Evolutionary conservation across 2,888 invertebrate genomes (phyloP), one percentile per base, ranked within the genome.

Genomic region (Loripinus fragilis): DNA sequence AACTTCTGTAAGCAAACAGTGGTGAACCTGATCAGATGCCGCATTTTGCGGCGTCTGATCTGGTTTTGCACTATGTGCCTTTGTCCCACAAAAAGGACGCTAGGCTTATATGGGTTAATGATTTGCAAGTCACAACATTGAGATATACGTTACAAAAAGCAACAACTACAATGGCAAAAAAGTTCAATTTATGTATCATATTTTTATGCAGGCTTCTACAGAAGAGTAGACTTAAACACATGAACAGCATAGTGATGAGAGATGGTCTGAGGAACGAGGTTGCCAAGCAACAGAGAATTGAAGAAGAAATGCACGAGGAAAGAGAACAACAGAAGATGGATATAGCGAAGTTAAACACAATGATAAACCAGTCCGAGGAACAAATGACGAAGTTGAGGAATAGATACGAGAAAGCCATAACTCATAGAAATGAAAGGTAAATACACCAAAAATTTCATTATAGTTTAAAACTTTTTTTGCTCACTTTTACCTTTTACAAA

Each of bases 281-380:
- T 76, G 92, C 92, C 69, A 94, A 93, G 81, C 93, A 93, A 85
- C 90, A 89, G 73, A 80, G 87, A n/a, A 88, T 92, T 66, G 90
- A 92, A 64, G 91, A 91, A 41, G 92, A 92, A 64, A 92, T 93
- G 89, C 86, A 89, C 60, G 92, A 92, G 69, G 90, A 89, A 72
- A 77, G 92, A 60, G 93, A 93, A 70, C 93, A 94, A 80, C 93
- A 93, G 84, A 91, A 90, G 78, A 92, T 93, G 92, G 93, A 93
- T 84, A 93, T 93, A 71, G 86, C 89, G 68, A 93, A 93, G 79
- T 87, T 93, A 45, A 93, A 93, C 81, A 82, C 91, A 74, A 91
- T 94, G 91, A 93, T 93, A 73, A 93, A 93, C 86, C 92, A 92
- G 68, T 91, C 92, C 0, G 93, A 94, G 83, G 92, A 93, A 76